Evolutionary conservation across 2,888 invertebrate genomes (phyloP).

Genomic region (Aphelenchoides bicaudatus): DNA sequence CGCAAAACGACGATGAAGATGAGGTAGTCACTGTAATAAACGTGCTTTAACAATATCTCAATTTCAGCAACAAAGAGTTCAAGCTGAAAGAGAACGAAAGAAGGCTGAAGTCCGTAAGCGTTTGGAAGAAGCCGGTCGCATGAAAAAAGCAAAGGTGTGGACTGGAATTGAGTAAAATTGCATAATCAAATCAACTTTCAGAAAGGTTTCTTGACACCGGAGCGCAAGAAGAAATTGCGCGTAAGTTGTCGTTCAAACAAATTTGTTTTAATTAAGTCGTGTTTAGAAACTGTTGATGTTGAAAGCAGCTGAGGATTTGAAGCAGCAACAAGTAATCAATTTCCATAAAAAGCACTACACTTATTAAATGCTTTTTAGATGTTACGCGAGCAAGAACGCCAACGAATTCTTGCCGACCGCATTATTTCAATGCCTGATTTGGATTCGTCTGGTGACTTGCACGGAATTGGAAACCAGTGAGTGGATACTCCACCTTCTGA

Average conservation of each 20-base stretch:
- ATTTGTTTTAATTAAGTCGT: neutral
- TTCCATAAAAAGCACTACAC: too few species aligned
- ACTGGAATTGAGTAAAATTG: too few species aligned
- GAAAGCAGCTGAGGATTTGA: conserved; percentile 98
- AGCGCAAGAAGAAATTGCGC: conserved; percentile 99
- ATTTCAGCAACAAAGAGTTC: conserved; percentile 14
- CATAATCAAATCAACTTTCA: too few species aligned
- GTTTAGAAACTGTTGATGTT: conserved; percentile 92
- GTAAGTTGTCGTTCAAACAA: conserved; percentile 67
- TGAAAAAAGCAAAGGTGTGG: conserved; percentile 92
- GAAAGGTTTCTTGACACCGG: conserved; percentile 99
- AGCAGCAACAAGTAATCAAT: conserved; percentile 99
- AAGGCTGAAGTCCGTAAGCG: conserved; percentile 97
- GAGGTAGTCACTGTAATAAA: neutral
- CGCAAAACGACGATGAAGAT: conserved; percentile 10
- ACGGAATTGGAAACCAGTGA: neutral
- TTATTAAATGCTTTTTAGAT: too few species aligned
- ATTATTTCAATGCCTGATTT: conserved; percentile 85
- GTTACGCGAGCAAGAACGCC: conserved; percentile 93
- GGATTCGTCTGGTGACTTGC: conserved; percentile 63
- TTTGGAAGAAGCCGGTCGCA: conserved; percentile 95
- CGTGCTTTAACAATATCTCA: conserved; percentile 3
- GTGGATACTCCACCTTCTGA: too few species aligned
- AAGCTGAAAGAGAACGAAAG: conserved; percentile 92
- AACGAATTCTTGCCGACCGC: conserved; percentile 88